These are phyloP conservation scores for Frieseomelitta varia DNA, from an alignment of 1,140 invertebrate species.

Conservation along the genomic window DNA sequence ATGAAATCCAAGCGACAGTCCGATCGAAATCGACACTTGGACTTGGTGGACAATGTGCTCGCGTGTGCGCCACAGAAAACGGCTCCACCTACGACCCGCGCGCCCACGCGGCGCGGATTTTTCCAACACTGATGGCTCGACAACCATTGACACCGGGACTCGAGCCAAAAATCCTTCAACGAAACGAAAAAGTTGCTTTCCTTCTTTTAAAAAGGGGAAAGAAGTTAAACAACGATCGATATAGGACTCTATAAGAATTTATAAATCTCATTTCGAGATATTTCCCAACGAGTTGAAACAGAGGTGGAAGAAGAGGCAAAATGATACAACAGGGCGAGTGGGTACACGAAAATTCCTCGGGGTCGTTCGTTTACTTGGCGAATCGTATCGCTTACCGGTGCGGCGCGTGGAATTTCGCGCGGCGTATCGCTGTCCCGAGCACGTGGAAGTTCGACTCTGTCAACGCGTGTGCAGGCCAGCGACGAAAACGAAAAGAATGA, in stretches of 20 bases:
- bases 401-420: conserved; percentile 60
- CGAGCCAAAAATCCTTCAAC: background rate
- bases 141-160: conserved; percentile 7
- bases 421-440: background rate
- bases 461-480: conserved; percentile 38
- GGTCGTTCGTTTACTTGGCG: conserved; percentile 2
- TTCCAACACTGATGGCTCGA: conserved; percentile 11
- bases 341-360: conserved; percentile 30
- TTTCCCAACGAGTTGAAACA: background rate
- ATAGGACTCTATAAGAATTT: background rate
- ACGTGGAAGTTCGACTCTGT: conserved; percentile 60
- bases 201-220: background rate
- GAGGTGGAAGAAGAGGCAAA: background rate
- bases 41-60: conserved; percentile 62
- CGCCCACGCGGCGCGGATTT: conserved; percentile 61
- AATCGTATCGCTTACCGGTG: conserved; percentile 64
- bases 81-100: conserved; percentile 61
- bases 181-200: conserved; percentile 3
- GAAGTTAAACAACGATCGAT: background rate
- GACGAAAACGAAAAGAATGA: conserved; percentile 46
- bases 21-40: conserved; percentile 13
- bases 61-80: conserved; percentile 56
- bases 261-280: background rate
- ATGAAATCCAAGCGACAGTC: conserved; percentile 5
- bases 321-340: conserved; percentile 24